These are phyloP conservation scores for Epizoanthus rinbou DNA, from an alignment of 92 coral and sea anemone genomes.

Conservation along the genomic window DNA sequence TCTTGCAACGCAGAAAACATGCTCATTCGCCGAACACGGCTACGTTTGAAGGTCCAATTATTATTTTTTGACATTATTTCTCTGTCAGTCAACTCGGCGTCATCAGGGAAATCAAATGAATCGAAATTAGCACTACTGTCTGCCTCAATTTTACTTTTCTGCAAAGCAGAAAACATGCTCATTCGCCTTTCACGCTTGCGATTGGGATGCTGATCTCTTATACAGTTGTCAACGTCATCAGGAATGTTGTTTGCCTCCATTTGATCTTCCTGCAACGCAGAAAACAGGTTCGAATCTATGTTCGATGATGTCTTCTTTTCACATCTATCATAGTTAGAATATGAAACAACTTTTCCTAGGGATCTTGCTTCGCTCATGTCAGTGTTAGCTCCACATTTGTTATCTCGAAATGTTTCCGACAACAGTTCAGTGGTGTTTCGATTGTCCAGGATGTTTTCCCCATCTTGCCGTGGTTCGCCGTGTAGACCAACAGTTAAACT, in stretches of 20 bases:
- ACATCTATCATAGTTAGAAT: too few relatives aligned
- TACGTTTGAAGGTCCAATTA: not conserved
- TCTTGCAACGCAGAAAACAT: conserved; percentile 49
- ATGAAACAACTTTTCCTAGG: too few relatives aligned
- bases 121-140: not conserved
- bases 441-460: too few relatives aligned
- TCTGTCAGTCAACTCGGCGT: not conserved
- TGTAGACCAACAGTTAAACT: not conserved
- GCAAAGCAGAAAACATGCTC: conserved; percentile 26
- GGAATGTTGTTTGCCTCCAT: not conserved
- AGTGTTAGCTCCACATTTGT: too few relatives aligned
- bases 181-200: not conserved
- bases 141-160: not conserved
- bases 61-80: not conserved
- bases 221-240: not conserved
- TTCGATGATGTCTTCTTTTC: too few relatives aligned
- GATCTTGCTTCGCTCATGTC: too few relatives aligned
- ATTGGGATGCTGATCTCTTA: not conserved
- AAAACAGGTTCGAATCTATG: not conserved
- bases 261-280: conserved; percentile 1
- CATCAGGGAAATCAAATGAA: not conserved
- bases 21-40: conserved; percentile 43
- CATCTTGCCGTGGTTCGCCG: too few relatives aligned
- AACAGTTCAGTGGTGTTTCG: too few relatives aligned
- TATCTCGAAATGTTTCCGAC: too few relatives aligned